Conservation (phyloP, 2,797 vertebrate genomes). For the Mormyrops boulengeri region DNA sequence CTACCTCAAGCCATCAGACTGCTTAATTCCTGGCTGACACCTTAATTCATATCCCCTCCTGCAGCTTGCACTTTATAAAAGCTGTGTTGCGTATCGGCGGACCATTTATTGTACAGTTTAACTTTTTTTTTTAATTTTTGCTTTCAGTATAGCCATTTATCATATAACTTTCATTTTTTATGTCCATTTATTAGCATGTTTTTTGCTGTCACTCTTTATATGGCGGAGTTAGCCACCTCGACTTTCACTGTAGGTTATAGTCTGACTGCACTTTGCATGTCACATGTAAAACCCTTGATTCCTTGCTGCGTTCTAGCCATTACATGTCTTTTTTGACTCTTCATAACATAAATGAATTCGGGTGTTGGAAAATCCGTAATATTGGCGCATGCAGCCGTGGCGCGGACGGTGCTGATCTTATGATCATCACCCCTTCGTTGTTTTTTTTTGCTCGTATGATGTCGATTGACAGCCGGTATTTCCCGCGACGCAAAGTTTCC, state of each 20-base stretch:
- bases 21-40: background rate
- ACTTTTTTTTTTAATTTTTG: background rate
- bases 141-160: background rate
- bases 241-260: background rate
- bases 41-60: background rate
- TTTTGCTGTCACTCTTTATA: background rate
- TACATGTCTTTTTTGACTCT: background rate
- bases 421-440: background rate
- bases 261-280: background rate
- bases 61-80: background rate
- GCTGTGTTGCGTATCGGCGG: background rate
- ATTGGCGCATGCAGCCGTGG: background rate
- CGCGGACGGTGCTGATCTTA: background rate
- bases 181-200: background rate
- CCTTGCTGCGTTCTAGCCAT: background rate
- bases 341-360: background rate
- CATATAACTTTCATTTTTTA: background rate
- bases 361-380: background rate
- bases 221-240: background rate
- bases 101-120: background rate
- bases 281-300: background rate
- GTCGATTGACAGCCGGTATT: background rate
- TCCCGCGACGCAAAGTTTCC: background rate
- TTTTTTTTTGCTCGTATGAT: background rate
- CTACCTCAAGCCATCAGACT: background rate